Conservation (phyloP, 2,888 invertebrate species). For the Horisme vitalbata region DNA sequence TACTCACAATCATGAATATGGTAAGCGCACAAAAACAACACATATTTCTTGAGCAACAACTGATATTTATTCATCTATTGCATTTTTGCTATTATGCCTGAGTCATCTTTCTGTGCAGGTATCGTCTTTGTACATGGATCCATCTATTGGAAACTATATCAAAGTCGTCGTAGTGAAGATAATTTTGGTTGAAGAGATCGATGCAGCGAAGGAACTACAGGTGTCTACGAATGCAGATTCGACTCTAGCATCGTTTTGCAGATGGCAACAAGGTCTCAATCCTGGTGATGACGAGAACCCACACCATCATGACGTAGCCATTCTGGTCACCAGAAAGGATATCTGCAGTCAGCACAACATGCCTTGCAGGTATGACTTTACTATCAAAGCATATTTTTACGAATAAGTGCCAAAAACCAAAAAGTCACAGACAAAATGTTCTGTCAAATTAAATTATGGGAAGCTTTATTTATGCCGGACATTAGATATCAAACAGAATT, state of each 20-base stretch:
- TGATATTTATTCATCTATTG: neutral
- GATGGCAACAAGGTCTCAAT: conserved; percentile 91
- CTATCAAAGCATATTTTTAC: no score
- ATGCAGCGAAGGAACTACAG: conserved; percentile 85
- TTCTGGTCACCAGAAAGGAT: conserved; percentile 91
- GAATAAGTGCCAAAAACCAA: no score
- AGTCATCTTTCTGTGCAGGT: conserved; percentile 65
- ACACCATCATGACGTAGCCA: conserved; percentile 95
- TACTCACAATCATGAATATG: conserved; percentile 97
- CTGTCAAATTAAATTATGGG: no score
- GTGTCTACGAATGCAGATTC: conserved; percentile 92
- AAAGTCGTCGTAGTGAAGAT: conserved; percentile 95
- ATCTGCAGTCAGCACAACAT: conserved; percentile 85
- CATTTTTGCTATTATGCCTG: neutral
- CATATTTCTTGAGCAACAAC: conserved; percentile 1
- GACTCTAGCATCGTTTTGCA: conserved; percentile 92
- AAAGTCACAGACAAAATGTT: no score
- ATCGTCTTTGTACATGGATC: conserved; percentile 92
- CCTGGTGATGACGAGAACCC: conserved; percentile 90
- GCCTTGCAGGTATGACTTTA: conserved; percentile 82
- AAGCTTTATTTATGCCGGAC: no score
- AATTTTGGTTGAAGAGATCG: conserved; percentile 87
- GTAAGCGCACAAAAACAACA: no score
- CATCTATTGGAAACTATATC: conserved; percentile 94
- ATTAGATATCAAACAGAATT: no score